Base-by-base conservation (phyloP, 2,797 vertebrate genomes). In the Poliocrania exsul region DNA sequence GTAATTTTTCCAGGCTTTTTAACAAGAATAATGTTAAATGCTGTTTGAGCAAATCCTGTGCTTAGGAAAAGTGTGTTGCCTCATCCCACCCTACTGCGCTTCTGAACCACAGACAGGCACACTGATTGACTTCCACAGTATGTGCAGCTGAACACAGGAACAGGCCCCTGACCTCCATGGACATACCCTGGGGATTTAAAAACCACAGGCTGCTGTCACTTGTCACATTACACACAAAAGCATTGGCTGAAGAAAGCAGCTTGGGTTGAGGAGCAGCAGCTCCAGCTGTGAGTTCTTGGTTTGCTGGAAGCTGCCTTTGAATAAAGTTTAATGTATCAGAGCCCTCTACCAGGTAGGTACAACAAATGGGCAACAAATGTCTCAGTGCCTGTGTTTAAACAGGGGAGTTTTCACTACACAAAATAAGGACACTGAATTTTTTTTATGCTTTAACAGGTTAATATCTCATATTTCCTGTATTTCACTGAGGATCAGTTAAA, bases 1-100 rank as follows among this genome's bases (percentile, higher is more conserved):
- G 96, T 97, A 92, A 87, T 73, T 75, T 50, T 74, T 21, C 69
- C 29, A 7, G 17, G 38, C 31, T 49, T 83, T 73, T 60, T 69
- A 86, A 54, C 23, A 79, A 47, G 18, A 58, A 19, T 17, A 16
- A 47, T n/a, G n/a, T 16, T 64, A 44, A 31, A 25, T 37, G 19
- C 4, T 37, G n/a, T 29, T 51, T 44, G 31, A 23, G 18, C 25
- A 58, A 51, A 65, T 38, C 23, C 44, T 51, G 10, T 46, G 29
- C 46, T 62, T 50, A 15, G 18, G 54, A 60, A 74, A 38, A 28
- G 8, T 26, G 24, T 62, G 38, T 42, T 6, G 5, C n/a, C 21
- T 42, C 29, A 64, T 44, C 21, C 7, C 31, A 16, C 15, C 9
- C 3, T 13, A 12, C 20, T 13, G 14, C 2, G 3, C 21, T 56